Percentiles rank a stretch among this genome's conserved stretches.
phyloP scores from a whole-genome alignment of 2,113 vertebrate species.

The Stictonetta naevosa region DNA sequence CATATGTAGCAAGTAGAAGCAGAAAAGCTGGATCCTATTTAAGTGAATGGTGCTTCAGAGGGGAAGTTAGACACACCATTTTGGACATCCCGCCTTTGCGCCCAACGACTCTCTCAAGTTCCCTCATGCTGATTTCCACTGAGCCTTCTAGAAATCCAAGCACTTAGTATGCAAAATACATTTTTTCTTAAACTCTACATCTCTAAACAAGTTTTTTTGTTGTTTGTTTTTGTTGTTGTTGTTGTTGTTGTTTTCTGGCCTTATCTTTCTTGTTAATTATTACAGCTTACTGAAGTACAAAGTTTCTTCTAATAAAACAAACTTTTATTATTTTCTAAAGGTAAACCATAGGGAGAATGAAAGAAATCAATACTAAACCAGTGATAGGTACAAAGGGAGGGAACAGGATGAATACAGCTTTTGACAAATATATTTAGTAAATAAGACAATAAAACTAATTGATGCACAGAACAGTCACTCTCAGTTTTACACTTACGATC shows the following conservation, averaged over 20 bases:
- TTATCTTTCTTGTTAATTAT: not conserved
- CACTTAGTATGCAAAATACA: not conserved
- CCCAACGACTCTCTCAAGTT: not conserved
- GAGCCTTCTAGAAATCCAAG: not conserved
- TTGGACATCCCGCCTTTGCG: not conserved
- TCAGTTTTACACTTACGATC: not conserved
- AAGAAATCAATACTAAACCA: not conserved
- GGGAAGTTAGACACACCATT: accelerated
- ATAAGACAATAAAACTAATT: not conserved
- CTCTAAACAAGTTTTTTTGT: not conserved
- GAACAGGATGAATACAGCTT: not conserved
- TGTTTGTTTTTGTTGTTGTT: no score
- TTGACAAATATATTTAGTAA: not conserved
- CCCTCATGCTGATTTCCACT: not conserved
- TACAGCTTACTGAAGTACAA: not conserved
- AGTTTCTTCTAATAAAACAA: not conserved
- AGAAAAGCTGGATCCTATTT: no score
- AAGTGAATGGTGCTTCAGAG: not conserved
- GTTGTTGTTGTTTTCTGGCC: not conserved
- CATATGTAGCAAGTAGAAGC: not conserved
- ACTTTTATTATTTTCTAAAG: not conserved
- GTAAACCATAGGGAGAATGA: not conserved
- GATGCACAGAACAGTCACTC: no score
- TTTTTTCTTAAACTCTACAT: not conserved
- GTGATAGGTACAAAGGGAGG: not conserved